A percentile compares a stretch with the other conserved stretches of the same genome.
Conservation (phyloP, 2,113 vertebrate species). For the Eolophus roseicapilla region DNA sequence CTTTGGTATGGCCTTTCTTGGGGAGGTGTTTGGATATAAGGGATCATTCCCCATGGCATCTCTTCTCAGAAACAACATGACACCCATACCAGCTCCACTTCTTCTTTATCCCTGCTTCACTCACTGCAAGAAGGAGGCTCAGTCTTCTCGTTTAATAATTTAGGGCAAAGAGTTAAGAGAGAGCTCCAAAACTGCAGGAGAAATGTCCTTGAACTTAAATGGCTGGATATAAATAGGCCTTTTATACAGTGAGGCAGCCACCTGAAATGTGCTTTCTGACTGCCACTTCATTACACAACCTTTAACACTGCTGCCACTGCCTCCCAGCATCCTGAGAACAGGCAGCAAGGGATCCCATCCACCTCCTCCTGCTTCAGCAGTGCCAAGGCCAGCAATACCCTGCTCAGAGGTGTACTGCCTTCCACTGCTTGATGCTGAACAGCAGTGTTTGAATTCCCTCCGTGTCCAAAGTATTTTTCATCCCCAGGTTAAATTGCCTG, state of each 20-base stretch:
- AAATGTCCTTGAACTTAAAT: neutral
- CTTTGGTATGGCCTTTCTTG: neutral
- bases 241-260: neutral
- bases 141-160: neutral
- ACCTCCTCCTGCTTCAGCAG: neutral
- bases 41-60: neutral
- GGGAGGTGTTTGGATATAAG: neutral
- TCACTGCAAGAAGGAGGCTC: neutral
- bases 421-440: neutral
- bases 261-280: slow-evolving; percentile 6
- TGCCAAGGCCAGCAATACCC: neutral
- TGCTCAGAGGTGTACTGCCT: neutral
- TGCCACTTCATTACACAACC: neutral
- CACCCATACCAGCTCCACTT: neutral
- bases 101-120: neutral
- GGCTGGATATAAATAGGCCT: neutral
- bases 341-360: neutral
- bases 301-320: neutral
- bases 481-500: neutral
- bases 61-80: neutral
- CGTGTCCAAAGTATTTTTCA: neutral
- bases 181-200: neutral
- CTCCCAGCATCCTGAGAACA: accelerated
- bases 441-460: accelerated
- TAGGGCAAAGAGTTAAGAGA: neutral